A percentile compares a stretch with the other conserved stretches of the same genome.
These are phyloP conservation scores for Calonectris borealis DNA, from an alignment of 2,113 vertebrate genomes.

Conservation along the genomic window DNA sequence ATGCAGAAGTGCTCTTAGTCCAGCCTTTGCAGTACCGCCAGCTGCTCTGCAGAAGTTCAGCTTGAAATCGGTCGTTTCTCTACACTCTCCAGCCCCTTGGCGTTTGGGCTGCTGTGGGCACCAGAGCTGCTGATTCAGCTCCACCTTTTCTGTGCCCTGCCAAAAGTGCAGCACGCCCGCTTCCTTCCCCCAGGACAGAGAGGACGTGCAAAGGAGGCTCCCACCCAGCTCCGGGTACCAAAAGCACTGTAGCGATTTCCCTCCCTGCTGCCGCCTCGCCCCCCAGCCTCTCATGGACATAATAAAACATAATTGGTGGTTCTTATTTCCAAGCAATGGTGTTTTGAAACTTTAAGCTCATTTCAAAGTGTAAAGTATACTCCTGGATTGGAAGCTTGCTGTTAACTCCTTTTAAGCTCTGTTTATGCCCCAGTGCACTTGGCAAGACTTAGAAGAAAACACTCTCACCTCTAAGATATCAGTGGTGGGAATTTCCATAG, in stretches of 20 bases:
- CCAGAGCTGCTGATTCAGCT: background rate
- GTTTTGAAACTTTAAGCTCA: background rate
- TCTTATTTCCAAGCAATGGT: background rate
- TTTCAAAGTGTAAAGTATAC: background rate
- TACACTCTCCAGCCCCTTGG: rapidly evolving
- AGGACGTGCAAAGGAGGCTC: background rate
- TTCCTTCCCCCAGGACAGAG: background rate
- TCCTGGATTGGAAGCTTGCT: background rate
- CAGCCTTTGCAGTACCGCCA: background rate
- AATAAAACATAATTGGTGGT: background rate
- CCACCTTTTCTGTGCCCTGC: background rate
- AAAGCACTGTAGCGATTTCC: background rate
- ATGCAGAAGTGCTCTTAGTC: background rate
- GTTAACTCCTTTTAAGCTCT: background rate
- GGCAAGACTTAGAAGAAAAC: background rate
- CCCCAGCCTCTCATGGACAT: no score
- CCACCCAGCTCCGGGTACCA: background rate
- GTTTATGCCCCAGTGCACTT: background rate
- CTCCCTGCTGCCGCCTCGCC: background rate
- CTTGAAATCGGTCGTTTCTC: rapidly evolving
- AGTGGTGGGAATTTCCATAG: constrained; percentile 84
- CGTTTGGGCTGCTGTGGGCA: background rate
- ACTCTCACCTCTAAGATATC: constrained; percentile 89
- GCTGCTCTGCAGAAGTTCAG: no score
- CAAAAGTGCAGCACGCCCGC: background rate